Base-by-base conservation (phyloP, 2,113 vertebrate genomes). In the Colaptes auratus region DNA sequence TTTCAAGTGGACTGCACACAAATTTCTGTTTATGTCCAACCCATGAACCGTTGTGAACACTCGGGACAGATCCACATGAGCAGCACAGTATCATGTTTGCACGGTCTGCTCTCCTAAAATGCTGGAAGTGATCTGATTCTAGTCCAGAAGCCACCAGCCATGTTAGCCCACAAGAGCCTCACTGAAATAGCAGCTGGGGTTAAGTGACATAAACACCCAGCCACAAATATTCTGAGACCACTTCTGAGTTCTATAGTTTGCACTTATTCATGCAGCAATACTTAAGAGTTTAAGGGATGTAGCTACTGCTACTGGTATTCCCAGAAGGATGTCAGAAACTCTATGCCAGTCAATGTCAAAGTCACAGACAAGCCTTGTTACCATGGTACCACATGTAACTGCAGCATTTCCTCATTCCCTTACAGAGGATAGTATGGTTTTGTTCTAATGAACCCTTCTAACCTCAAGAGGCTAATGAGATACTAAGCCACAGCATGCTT, bases 181-280 rank as follows among this genome's bases (percentile, higher is more conserved):
- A 15, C 27, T 63, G 71, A 33, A 89, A 63, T 0, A 80, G 48
- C 71, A 91, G 56, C 31, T 66, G 50, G 64, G 71, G 30, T 92
- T 55, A 89, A 82, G 59, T 33, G 50, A 67, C 46, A 20, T 15
- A 61, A 44, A 14, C 61, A 42, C 0, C 3, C 1, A 33, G 59
- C 8, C 75, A 4, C 13, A 50, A 52, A 61, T 86, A 77, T 28
- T 6, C 75, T 39, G 84, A 87, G 95, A 89, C 12, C 30, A 76
- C 39, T 85, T 77, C 75, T 3, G 7, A 71, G 61, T 66, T 91
- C 82, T 86, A 67, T 5, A 82, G 79, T 74, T 91, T 42, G 33
- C 13, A n/a, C 52, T 83, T 88, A 77, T 94, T 92, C 93, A 88
- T 64, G 88, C 76, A 90, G 92, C 95, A 96, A 90, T 1, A 46